Evolutionary conservation across 2,113 vertebrate genomes (phyloP).

Genomic region (Scalopus aquaticus): DNA sequence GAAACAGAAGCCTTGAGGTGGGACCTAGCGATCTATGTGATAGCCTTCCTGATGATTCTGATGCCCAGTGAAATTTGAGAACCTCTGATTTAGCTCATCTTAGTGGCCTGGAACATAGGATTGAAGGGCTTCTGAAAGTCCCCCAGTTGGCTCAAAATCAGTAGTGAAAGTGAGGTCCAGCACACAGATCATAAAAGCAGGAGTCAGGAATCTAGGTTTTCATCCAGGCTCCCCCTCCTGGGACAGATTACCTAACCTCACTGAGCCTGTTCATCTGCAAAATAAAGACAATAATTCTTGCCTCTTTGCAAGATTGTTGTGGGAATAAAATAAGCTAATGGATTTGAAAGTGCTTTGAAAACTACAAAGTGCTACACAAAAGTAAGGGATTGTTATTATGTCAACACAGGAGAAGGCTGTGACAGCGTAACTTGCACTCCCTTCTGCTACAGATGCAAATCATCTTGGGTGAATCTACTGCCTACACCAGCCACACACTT

Average conservation of each 20-base stretch:
- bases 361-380: slow-evolving; percentile 58
- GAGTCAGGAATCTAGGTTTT: not conserved
- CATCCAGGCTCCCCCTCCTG: not conserved
- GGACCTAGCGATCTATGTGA: not conserved
- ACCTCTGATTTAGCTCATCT: not conserved
- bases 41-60: not conserved
- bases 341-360: slow-evolving; percentile 73
- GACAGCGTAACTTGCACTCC: not conserved
- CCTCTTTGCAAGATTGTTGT: slow-evolving; percentile 25
- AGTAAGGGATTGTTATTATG: slow-evolving; percentile 47
- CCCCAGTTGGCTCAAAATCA: not conserved
- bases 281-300: slow-evolving; percentile 43
- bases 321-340: slow-evolving; percentile 64
- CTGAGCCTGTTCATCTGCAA: slow-evolving; percentile 16
- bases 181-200: not conserved
- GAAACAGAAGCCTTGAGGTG: not conserved
- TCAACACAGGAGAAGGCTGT: slow-evolving; percentile 10
- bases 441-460: not conserved
- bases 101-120: not conserved
- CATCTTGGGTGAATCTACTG: not conserved
- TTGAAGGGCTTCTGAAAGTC: not conserved
- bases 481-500: not conserved
- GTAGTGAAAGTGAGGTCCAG: not conserved
- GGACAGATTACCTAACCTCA: not conserved
- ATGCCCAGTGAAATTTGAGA: not conserved